Evolutionary conservation across 1,140 invertebrate species (phyloP).

Genomic region (Drosophila subpulchrella): DNA sequence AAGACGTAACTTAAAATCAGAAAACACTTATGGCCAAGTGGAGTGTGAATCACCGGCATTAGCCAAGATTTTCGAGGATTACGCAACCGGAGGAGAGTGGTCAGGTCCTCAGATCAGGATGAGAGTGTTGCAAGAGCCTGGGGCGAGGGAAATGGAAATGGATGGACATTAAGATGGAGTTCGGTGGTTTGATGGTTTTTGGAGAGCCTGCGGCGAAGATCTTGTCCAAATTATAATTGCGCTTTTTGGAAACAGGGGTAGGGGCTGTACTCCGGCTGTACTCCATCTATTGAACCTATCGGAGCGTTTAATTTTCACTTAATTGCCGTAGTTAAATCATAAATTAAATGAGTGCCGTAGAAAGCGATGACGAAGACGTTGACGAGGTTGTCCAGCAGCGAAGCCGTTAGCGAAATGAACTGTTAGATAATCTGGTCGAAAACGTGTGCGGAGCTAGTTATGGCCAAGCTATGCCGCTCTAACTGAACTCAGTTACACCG

Average conservation of each 20-base stretch:
- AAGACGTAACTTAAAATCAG: slow-evolving; percentile 5
- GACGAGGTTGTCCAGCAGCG: slow-evolving; percentile 31
- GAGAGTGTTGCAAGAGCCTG: slow-evolving; percentile 18
- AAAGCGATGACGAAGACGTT: slow-evolving; percentile 39
- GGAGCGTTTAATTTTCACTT: slow-evolving; percentile 61
- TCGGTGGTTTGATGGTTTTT: too few species aligned
- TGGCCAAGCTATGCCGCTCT: slow-evolving; percentile 28
- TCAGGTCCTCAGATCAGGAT: slow-evolving; percentile 11
- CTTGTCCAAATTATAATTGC: slow-evolving; percentile 12
- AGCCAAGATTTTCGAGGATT: slow-evolving; percentile 29
- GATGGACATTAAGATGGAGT: slow-evolving; percentile 3
- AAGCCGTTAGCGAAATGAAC: slow-evolving; percentile 59
- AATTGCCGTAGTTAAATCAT: slow-evolving; percentile 63
- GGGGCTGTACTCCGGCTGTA: not conserved
- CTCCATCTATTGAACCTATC: slow-evolving; percentile 23
- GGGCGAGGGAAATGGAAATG: slow-evolving; percentile 5
- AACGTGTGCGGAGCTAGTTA: slow-evolving; percentile 28
- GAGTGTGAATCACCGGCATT: slow-evolving; percentile 20
- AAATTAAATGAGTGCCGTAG: slow-evolving; percentile 54
- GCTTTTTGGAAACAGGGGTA: not conserved
- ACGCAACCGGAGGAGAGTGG: slow-evolving; percentile 12
- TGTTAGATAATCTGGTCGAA: slow-evolving; percentile 52
- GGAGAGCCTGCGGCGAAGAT: slow-evolving; percentile 27
- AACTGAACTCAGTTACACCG: not conserved
- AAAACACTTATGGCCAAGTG: slow-evolving; percentile 24